Base-by-base conservation (phyloP, 2,888 invertebrate species). In the Amphipoea lucens region DNA sequence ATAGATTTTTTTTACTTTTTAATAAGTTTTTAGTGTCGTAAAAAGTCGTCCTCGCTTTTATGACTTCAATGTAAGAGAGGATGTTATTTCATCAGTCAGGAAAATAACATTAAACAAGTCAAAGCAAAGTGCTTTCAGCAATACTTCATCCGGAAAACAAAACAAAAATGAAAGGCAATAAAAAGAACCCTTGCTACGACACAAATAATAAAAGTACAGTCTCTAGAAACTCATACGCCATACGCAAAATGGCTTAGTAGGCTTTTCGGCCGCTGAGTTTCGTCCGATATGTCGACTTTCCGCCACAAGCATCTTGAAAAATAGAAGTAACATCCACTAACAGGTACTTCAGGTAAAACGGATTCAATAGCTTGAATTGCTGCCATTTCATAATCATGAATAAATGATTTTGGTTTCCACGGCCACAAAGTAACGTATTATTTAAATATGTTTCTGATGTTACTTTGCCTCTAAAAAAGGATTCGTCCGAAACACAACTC, bases 191-290 rank as follows among this genome's bases (percentile, higher is more conserved):
- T 82, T 14, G 3, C 36, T 20, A 29, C n/a, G 60, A 54, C 45
- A 14, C 40, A 82, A 7, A 40, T 65, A 77, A 83, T 69, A 83
- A 36, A 65, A 83, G 45, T 1, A 54, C 60, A 60, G 4, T 78
- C 78, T 54, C 54, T 14, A 65, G 42, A 54, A 45, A 67, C 66
- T 45, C 65, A 54, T 40, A 40, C 70, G 40, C 48, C 29, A 67
- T 69, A 42, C 23, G 14, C 63, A 29, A 29, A 29, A 29, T 29
- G 29, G 29, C 29, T 29, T 29, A 29, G 29, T 29, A 29, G 29
- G 29, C 29, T 29, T 29, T 29, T 29, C 29, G 29, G 29, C 29
- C 29, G 29, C 29, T 29, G 29, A 29, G 29, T 29, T 29, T 29
- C 29, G 29, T 29, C 29, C 29, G 29, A 29, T 29, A 29, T 29